A percentile compares a stretch with the other conserved stretches of the same genome.
These are phyloP conservation scores for Xiphophorus birchmanni DNA, from an alignment of 2,797 vertebrate genomes.

Conservation along the genomic window DNA sequence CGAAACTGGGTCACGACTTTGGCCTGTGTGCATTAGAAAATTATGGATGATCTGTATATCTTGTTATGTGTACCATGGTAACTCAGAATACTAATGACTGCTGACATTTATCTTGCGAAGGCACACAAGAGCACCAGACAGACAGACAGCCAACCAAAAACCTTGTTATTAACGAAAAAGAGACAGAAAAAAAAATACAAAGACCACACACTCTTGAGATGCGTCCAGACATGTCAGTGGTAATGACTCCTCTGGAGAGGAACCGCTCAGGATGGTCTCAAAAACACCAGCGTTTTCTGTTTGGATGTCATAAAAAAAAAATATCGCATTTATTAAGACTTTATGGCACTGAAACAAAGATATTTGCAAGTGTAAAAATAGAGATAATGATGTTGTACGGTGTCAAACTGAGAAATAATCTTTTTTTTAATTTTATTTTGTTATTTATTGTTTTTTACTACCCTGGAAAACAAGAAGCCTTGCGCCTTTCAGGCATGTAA, in stretches of 20 bases:
- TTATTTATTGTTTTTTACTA: neutral
- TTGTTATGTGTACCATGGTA: neutral
- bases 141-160: neutral
- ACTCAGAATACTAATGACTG: conserved; percentile 14
- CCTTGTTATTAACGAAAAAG: neutral
- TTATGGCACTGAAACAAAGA: neutral
- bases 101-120: neutral
- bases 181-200: neutral
- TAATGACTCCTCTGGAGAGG: conserved; percentile 9
- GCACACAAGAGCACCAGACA: neutral
- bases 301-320: neutral
- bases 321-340: neutral
- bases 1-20: conserved; percentile 28
- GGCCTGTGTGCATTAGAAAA: neutral
- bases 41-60: conserved; percentile 3
- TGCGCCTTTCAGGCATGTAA: neutral
- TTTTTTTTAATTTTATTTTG: neutral
- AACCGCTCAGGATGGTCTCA: neutral
- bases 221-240: neutral
- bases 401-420: neutral
- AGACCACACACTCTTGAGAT: neutral
- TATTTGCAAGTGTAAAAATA: neutral
- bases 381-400: neutral
- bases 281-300: neutral
- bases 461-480: neutral